Base-by-base conservation (phyloP, 1,140 invertebrate genomes). In the Metaphire vulgaris region DNA sequence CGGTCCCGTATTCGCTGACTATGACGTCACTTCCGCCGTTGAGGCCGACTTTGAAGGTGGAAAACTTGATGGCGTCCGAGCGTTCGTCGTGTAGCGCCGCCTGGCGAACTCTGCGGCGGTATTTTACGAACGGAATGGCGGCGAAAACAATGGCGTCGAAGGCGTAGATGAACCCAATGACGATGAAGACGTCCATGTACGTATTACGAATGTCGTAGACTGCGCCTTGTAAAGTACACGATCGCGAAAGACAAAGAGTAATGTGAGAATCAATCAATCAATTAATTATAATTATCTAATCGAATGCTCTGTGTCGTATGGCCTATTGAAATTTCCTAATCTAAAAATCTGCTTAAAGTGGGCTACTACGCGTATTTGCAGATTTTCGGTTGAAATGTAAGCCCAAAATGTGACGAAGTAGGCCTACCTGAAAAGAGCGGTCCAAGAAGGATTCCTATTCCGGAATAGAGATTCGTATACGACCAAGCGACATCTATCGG, bases 61-160 rank as follows among this genome's bases (percentile, higher is more conserved):
- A 56, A 21, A 56, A 56, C 21, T 56, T 56, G 41, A 21, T 56
- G 6, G 41, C 41, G 41, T 56, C 41, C 21, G 41, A 6, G 41
- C 41, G 21, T 6, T 56, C 41, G 41, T 56, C 41, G 21, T 56
- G 21, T 12, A 21, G 41, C 41, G 41, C 41, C 41, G 41, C 41
- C 21, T 56, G 41, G 41, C 41, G 41, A 56, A 56, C 6, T 12
- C 41, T 56, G 41, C 41, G 41, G 69, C 26, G 21, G 69, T 32
- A 14, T 26, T 74, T 68, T 26, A 78, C 34, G 16, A 74, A 15
- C 26, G 76, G 32, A 64, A 79, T 79, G 15, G 66, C 34, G n/a
- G 12, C 69, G 30, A 79, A 79, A 16, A 79, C 41, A 6, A 79
- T 21, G 26, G 67, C 34, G 30, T 79, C 72, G 26, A 79, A 72